These are phyloP conservation scores for Augochlorella aurata DNA, from an alignment of 2,888 invertebrate species.

Conservation along the genomic window DNA sequence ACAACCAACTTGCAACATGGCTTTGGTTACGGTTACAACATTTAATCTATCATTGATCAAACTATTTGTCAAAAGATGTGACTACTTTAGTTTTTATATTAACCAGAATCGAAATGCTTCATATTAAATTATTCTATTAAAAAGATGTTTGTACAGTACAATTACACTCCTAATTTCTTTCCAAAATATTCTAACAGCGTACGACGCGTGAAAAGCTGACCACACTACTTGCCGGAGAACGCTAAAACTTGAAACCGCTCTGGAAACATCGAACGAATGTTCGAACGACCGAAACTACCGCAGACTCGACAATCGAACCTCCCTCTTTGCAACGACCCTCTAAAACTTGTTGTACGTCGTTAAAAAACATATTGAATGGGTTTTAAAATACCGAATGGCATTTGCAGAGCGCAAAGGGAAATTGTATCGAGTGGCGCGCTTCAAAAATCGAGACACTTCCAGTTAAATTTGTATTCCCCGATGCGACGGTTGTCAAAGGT, in stretches of 20 bases:
- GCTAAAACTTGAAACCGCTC: not conserved
- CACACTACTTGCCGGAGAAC: not conserved
- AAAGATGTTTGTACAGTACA: too few species aligned
- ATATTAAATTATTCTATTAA: too few species aligned
- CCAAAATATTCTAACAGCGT: too few species aligned
- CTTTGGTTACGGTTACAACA: too few species aligned
- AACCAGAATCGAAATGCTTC: too few species aligned
- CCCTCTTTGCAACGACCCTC: not conserved
- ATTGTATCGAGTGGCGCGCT: not conserved
- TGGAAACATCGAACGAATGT: too few species aligned
- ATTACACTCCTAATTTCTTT: too few species aligned
- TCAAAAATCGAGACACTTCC: not conserved
- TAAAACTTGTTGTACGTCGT: not conserved
- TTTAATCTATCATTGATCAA: too few species aligned
- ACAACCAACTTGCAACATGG: too few species aligned
- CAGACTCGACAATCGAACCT: not conserved
- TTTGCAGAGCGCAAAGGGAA: not conserved
- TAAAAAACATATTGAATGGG: not conserved
- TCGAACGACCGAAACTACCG: not conserved
- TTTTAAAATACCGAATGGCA: not conserved
- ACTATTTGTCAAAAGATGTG: too few species aligned
- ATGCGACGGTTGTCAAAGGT: constrained; percentile 29
- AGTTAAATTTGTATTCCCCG: constrained; percentile 11
- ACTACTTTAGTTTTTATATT: too few species aligned
- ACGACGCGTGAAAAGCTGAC: too few species aligned